phyloP scores from a whole-genome alignment of 2,888 invertebrate species.

The Phaedon cochleariae region DNA sequence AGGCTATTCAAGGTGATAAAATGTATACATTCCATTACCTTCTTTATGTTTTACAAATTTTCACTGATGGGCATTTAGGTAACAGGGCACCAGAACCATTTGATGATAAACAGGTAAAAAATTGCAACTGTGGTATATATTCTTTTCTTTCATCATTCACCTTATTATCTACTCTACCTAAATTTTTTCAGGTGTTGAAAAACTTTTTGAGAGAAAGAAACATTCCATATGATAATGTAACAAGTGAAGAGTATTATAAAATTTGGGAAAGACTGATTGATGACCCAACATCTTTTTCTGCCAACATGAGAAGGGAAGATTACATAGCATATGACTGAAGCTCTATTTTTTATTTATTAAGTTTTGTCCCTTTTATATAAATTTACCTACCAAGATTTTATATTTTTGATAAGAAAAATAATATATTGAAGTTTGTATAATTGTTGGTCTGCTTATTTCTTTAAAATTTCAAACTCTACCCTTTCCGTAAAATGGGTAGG shows the following conservation, averaged over 20 bases:
- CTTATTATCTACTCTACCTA: not conserved
- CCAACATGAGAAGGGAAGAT: conserved; percentile 46
- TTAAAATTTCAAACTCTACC: too few relatives aligned
- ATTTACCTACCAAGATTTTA: not conserved
- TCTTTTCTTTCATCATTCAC: conserved; percentile 20
- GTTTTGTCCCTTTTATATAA: not conserved
- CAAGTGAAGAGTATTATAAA: conserved; percentile 62
- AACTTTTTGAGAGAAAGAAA: conserved; percentile 60
- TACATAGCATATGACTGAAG: conserved; percentile 4
- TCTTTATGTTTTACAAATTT: conserved; percentile 64
- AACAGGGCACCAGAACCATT: conserved; percentile 57
- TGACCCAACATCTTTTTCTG: conserved; percentile 55
- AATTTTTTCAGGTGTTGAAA: conserved; percentile 62
- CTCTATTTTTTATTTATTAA: not conserved
- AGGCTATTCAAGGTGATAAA: conserved; percentile 64
- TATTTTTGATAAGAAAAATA: not conserved
- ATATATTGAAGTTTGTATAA: too few relatives aligned
- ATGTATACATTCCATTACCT: conserved; percentile 66
- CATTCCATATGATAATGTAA: conserved; percentile 60
- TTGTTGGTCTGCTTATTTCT: too few relatives aligned
- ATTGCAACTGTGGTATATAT: too few relatives aligned
- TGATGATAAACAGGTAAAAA: conserved; percentile 61
- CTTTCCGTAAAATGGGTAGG: too few relatives aligned
- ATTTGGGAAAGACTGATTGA: conserved; percentile 62
- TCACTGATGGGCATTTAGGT: conserved; percentile 60